Evolutionary conservation across 2,797 vertebrate genomes (phyloP).

Genomic region (Microtus agrestis): DNA sequence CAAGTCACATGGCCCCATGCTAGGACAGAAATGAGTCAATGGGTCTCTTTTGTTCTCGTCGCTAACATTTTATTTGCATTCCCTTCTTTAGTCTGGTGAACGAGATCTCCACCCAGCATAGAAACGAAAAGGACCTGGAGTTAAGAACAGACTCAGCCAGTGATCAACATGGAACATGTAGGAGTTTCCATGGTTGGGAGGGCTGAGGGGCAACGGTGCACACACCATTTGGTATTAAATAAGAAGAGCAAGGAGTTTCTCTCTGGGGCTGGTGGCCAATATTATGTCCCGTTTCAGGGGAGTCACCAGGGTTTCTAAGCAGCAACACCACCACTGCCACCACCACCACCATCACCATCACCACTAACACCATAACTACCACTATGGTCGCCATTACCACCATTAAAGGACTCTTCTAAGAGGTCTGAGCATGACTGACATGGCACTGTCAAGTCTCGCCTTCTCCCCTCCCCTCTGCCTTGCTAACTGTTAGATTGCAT

Average conservation of each 20-base stretch:
- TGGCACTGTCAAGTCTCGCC: neutral
- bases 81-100: neutral
- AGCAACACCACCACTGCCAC: neutral
- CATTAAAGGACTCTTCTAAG: neutral
- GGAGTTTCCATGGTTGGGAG: neutral
- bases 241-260: neutral
- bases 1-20: too few relatives aligned
- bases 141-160: rapidly evolving
- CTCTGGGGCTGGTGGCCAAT: neutral
- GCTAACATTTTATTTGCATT: neutral
- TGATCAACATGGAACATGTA: neutral
- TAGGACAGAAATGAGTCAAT: neutral
- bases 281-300: neutral
- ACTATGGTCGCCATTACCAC: neutral
- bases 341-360: neutral
- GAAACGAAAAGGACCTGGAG: neutral
- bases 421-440: neutral
- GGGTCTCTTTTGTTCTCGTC: too few relatives aligned
- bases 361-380: neutral
- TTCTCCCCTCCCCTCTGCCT: neutral
- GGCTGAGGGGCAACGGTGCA: neutral
- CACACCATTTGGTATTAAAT: too few relatives aligned
- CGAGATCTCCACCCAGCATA: neutral
- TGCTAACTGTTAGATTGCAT: neutral
- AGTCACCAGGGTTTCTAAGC: neutral